These are phyloP conservation scores for Danio choprae DNA, from an alignment of 2,797 vertebrate species.

Conservation along the genomic window DNA sequence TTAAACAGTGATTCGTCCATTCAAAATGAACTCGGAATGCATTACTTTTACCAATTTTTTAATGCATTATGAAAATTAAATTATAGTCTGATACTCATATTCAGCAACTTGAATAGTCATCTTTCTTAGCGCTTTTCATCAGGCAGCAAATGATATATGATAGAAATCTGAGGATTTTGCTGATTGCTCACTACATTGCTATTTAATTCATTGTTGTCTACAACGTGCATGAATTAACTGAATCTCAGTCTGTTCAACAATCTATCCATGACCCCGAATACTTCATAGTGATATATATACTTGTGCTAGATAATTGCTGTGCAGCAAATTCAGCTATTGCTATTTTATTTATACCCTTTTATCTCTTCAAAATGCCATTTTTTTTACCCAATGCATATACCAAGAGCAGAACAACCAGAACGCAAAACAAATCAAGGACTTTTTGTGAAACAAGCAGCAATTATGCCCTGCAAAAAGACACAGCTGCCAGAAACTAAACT, in stretches of 20 bases:
- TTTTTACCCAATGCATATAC: background rate
- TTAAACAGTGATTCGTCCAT: too few species aligned
- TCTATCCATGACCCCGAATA: conserved; percentile 5
- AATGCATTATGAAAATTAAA: background rate
- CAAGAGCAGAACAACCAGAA: background rate
- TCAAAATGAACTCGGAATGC: too few species aligned
- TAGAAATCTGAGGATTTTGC: too few species aligned
- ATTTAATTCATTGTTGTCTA: background rate
- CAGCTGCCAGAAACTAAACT: background rate
- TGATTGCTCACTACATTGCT: too few species aligned
- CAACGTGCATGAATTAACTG: background rate
- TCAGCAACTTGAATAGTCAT: background rate
- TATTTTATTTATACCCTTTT: background rate
- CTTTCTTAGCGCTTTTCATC: conserved; percentile 13
- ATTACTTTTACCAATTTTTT: background rate
- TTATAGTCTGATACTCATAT: background rate
- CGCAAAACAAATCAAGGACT: background rate
- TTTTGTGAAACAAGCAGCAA: background rate
- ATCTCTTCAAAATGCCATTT: background rate
- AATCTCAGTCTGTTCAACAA: conserved; percentile 3
- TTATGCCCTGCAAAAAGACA: background rate
- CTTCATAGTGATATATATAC: conserved; percentile 3
- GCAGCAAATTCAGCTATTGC: background rate
- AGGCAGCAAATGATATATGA: background rate
- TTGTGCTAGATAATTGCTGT: background rate